Conservation (phyloP, 1,140 invertebrate species). For the Cherax destructor region DNA sequence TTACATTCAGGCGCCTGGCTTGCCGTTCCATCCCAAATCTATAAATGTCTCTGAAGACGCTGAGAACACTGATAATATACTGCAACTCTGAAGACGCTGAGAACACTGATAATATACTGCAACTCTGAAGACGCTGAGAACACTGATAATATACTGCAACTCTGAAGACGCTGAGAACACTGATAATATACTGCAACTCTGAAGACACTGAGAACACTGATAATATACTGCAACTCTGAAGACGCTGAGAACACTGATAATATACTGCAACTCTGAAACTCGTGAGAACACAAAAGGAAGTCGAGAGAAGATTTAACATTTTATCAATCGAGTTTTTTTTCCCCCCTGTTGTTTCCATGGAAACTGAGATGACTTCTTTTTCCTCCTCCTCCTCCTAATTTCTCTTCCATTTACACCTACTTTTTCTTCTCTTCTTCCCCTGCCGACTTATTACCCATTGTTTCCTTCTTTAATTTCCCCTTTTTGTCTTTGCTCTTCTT, state of each 20-base stretch:
- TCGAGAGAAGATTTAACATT: constrained; percentile 31
- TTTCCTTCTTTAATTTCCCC: too few relatives aligned
- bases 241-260: constrained; percentile 21
- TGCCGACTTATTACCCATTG: too few relatives aligned
- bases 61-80: constrained; percentile 24
- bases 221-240: constrained; percentile 25
- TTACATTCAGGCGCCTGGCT: too few relatives aligned
- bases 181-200: constrained; percentile 27
- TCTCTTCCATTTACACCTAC: neutral
- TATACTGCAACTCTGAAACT: constrained; percentile 19
- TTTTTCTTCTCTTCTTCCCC: neutral
- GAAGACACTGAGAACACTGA: constrained; percentile 13
- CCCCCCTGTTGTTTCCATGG: constrained; percentile 20
- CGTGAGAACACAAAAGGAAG: constrained; percentile 19
- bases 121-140: too few relatives aligned
- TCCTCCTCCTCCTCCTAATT: neutral
- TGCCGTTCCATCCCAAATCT: constrained; percentile 12
- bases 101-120: too few relatives aligned
- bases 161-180: constrained; percentile 10
- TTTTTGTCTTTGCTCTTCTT: too few relatives aligned
- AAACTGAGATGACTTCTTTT: neutral
- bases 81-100: constrained; percentile 13
- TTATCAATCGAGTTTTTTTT: constrained; percentile 17
- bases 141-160: constrained; percentile 20
- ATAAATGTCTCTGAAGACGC: constrained; percentile 28